Percentiles rank a stretch among this genome's conserved stretches.
These are phyloP conservation scores for Tenebrio molitor DNA, from an alignment of 1,140 invertebrate species.

Conservation along the genomic window DNA sequence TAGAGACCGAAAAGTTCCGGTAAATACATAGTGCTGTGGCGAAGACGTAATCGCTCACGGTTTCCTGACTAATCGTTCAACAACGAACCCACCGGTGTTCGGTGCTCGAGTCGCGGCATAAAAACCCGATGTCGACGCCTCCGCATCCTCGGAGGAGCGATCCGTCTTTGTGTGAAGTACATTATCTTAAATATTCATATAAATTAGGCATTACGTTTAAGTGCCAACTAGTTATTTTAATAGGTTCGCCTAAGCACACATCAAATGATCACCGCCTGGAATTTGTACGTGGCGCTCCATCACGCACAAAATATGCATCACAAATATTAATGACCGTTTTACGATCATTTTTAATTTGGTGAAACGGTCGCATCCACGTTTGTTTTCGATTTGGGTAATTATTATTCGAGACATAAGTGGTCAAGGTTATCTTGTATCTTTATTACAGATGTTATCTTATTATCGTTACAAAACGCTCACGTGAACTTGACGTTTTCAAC, in stretches of 20 bases:
- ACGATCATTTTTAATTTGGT: slow-evolving; percentile 7
- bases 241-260: slow-evolving; percentile 6
- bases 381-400: slow-evolving; percentile 27
- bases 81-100: too few species aligned
- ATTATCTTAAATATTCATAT: slow-evolving; percentile 38
- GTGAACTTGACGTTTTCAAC: slow-evolving; percentile 21
- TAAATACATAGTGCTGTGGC: too few species aligned
- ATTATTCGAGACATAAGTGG: slow-evolving; percentile 4
- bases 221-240: slow-evolving; percentile 36
- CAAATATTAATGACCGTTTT: slow-evolving; percentile 4
- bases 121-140: slow-evolving; percentile 10
- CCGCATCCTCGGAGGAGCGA: slow-evolving; percentile 6
- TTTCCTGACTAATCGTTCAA: too few species aligned
- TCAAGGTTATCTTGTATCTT: neutral
- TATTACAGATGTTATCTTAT: slow-evolving; percentile 30
- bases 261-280: slow-evolving; percentile 14
- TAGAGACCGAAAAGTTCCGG: too few species aligned
- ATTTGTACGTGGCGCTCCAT: neutral
- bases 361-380: neutral
- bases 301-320: neutral
- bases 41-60: too few species aligned
- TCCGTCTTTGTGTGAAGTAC: slow-evolving; percentile 25
- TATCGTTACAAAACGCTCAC: slow-evolving; percentile 14
- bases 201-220: slow-evolving; percentile 25
- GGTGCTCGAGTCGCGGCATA: too few species aligned